Conservation (phyloP, 2,797 vertebrate species). For the Petrocephalus schoutedeni region DNA sequence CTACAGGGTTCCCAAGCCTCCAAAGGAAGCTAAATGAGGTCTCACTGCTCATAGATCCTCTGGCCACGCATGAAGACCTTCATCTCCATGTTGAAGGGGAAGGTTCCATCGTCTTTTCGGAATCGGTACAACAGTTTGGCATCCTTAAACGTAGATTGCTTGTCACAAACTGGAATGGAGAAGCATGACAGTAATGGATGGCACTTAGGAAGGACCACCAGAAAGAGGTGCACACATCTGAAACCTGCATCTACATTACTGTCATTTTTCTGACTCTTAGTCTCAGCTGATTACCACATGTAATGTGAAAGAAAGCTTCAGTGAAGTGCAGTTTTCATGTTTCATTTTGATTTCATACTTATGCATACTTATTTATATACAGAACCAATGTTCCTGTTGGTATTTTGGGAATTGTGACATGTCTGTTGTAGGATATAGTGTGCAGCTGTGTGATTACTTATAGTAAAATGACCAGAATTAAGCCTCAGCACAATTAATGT, state of each 20-base stretch:
- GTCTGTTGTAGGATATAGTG: background rate
- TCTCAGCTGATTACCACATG: background rate
- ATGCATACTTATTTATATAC: background rate
- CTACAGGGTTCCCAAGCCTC: background rate
- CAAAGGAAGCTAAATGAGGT: slow-evolving; percentile 16
- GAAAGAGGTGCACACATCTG: background rate
- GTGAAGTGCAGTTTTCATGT: background rate
- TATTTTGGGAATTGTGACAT: background rate
- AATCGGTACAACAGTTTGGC: slow-evolving; percentile 82
- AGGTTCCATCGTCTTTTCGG: slow-evolving; percentile 80
- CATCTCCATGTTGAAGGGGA: slow-evolving; percentile 73
- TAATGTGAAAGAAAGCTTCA: background rate
- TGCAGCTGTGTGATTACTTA: background rate
- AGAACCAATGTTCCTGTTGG: background rate
- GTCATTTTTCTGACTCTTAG: background rate
- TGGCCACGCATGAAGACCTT: slow-evolving; percentile 78
- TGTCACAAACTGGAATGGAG: slow-evolving; percentile 71
- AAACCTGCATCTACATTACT: background rate
- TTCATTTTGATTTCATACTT: background rate
- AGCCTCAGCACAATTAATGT: background rate
- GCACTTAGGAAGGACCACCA: background rate
- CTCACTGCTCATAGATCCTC: slow-evolving; percentile 77
- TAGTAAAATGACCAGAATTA: background rate
- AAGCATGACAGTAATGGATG: background rate
- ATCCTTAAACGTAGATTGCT: slow-evolving; percentile 73